Percentiles rank a stretch among this genome's conserved stretches.
Evolutionary conservation across 2,113 vertebrate species (phyloP).

Genomic region (Ibidorhyncha struthersii): DNA sequence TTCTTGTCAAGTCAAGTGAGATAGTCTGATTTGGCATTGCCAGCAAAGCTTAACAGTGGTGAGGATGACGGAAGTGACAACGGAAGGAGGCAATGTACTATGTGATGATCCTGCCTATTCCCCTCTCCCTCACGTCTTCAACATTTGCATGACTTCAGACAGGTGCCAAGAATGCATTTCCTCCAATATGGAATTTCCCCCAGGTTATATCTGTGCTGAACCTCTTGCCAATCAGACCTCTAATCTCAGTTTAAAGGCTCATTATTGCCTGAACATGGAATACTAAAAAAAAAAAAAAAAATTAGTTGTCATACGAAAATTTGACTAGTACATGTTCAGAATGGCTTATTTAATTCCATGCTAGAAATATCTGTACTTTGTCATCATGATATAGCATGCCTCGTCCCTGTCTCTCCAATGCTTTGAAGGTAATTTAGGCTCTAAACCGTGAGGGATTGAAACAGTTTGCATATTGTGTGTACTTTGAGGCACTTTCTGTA

Average conservation of each 20-base stretch:
- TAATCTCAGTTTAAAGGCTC: background rate
- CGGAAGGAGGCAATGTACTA: background rate
- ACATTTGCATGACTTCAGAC: background rate
- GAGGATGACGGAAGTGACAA: background rate
- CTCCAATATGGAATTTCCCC: background rate
- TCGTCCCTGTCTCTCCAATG: background rate
- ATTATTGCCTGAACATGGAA: background rate
- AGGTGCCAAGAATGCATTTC: background rate
- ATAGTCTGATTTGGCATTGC: background rate
- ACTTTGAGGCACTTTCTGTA: background rate
- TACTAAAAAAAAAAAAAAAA: background rate
- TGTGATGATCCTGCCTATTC: background rate
- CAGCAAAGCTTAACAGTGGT: rapidly evolving
- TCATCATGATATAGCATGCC: background rate
- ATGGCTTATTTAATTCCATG: background rate
- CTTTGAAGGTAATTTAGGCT: background rate
- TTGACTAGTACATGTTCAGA: background rate
- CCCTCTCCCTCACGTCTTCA: background rate
- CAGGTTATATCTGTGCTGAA: background rate
- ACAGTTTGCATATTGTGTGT: rapidly evolving
- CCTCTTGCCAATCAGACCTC: background rate
- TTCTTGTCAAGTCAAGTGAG: background rate
- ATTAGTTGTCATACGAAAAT: background rate
- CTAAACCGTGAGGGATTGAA: background rate
- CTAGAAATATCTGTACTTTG: background rate